These are phyloP conservation scores for Bedellia somnulentella DNA, from an alignment of 2,888 invertebrate species.

Conservation along the genomic window DNA sequence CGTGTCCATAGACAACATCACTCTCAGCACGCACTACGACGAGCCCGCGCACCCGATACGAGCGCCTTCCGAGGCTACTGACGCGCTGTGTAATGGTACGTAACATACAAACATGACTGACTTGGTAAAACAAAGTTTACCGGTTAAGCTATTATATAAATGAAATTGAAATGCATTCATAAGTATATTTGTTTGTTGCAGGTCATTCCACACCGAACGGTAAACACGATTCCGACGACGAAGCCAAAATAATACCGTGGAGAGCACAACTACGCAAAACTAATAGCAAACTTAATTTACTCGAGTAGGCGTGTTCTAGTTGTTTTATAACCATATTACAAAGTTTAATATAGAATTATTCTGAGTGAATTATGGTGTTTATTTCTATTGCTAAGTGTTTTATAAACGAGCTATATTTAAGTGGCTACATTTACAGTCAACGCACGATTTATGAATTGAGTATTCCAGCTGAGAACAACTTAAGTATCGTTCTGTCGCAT, in stretches of 20 bases:
- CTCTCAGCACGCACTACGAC: conserved; percentile 33
- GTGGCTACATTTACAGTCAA: too few relatives aligned
- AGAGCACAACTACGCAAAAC: conserved; percentile 86
- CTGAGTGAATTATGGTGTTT: background rate
- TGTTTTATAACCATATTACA: too few relatives aligned
- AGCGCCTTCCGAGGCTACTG: conserved; percentile 40
- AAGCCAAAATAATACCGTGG: conserved; percentile 82
- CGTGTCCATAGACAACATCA: conserved; percentile 67
- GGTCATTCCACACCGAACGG: conserved; percentile 38
- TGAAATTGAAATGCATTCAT: too few relatives aligned
- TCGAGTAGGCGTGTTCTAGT: conserved; percentile 50
- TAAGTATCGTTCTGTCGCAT: too few relatives aligned
- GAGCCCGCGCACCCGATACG: conserved; percentile 36
- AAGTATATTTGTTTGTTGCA: conserved; percentile 15
- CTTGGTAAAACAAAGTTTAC: too few relatives aligned
- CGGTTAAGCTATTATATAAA: too few relatives aligned
- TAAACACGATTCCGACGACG: conserved; percentile 57
- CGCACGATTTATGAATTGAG: too few relatives aligned
- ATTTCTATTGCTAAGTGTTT: too few relatives aligned
- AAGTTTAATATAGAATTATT: too few relatives aligned
- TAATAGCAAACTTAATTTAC: conserved; percentile 83
- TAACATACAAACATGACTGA: too few relatives aligned
- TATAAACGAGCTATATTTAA: too few relatives aligned
- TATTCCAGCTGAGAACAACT: too few relatives aligned
- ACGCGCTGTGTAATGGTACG: conserved; percentile 38